phyloP scores from a whole-genome alignment of 2,888 invertebrate genomes.

The Archips xylosteana region DNA sequence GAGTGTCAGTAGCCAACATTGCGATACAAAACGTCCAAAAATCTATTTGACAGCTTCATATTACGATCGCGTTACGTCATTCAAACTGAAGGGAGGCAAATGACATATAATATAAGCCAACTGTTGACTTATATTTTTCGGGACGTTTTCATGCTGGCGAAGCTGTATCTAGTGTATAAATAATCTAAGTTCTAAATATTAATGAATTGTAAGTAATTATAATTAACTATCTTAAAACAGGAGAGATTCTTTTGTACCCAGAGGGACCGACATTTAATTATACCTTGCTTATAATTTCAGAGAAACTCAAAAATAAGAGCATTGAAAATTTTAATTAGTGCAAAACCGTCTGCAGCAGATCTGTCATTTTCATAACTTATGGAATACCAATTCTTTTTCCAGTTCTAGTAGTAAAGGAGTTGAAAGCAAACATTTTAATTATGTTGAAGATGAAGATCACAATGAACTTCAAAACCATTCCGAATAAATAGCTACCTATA shows the following conservation, averaged over 20 bases:
- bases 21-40: no score
- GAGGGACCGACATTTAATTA: background rate
- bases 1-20: no score
- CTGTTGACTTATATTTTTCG: no score
- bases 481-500: background rate
- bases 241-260: background rate
- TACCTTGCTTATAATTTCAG: constrained; percentile 1
- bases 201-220: no score
- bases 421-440: background rate
- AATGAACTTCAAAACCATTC: background rate
- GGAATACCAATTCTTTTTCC: constrained; percentile 60
- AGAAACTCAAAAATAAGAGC: constrained; percentile 44
- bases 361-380: constrained; percentile 62
- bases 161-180: no score
- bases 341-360: constrained; percentile 53
- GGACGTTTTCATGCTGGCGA: no score
- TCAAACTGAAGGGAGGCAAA: no score
- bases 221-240: no score
- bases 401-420: background rate
- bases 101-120: no score
- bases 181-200: no score
- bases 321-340: constrained; percentile 62
- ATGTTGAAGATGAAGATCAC: background rate
- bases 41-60: no score
- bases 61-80: no score